Conservation (phyloP, 2,113 vertebrate species). For the Mus spicilegus region DNA sequence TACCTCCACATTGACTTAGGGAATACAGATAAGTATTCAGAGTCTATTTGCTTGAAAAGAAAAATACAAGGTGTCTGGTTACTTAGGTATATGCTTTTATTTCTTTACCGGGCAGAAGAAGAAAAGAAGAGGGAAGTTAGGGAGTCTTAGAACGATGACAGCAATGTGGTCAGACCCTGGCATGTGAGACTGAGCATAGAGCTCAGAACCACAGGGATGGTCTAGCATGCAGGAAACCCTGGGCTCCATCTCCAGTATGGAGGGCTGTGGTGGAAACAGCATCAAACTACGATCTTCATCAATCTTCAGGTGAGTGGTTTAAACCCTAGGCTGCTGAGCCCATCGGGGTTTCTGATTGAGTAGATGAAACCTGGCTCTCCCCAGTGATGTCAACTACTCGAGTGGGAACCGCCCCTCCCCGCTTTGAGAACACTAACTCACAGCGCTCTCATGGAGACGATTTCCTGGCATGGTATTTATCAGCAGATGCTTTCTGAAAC, state of each 20-base stretch:
- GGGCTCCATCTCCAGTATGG: not conserved
- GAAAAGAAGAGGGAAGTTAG: not conserved
- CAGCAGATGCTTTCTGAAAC: not conserved
- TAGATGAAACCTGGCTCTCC: not conserved
- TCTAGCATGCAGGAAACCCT: too few species aligned
- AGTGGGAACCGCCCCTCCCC: not conserved
- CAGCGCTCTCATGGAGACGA: not conserved
- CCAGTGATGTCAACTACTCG: not conserved
- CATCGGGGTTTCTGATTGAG: slow-evolving; percentile 44
- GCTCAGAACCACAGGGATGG: not conserved
- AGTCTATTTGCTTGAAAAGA: not conserved
- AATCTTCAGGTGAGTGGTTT: not conserved
- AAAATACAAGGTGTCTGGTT: not conserved
- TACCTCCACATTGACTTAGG: not conserved
- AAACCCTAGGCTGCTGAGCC: not conserved
- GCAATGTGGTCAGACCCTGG: not conserved
- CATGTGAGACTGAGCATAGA: not conserved
- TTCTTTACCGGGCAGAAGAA: not conserved
- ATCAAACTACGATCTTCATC: not conserved
- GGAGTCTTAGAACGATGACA: not conserved
- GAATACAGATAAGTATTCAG: not conserved
- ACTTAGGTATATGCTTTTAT: not conserved
- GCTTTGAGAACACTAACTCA: slow-evolving; percentile 11
- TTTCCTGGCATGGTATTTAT: not conserved
- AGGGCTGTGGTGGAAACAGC: not conserved